Percentiles rank a stretch among this genome's conserved stretches.
These are phyloP conservation scores for Nesometra sesokonis DNA, from an alignment of 35 echinoderm and acorn worm genomes.

Conservation along the genomic window DNA sequence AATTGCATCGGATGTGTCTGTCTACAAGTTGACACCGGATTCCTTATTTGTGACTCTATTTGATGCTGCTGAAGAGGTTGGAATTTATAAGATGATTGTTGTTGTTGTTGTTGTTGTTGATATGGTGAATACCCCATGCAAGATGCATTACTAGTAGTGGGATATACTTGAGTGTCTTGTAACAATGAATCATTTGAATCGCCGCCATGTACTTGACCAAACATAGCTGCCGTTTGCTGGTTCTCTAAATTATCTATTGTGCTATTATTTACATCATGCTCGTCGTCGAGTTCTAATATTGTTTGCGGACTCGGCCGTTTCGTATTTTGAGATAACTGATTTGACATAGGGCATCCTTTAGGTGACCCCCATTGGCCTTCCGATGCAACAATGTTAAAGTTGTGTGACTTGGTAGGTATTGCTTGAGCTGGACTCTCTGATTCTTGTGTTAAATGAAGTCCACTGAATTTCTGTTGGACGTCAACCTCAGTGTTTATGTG, in stretches of 20 bases:
- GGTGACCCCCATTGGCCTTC: not conserved
- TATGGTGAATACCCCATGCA: not conserved
- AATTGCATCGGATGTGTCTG: not conserved
- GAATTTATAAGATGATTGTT: not conserved
- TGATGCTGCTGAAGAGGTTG: not conserved
- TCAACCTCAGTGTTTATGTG: not conserved
- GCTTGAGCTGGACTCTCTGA: not conserved
- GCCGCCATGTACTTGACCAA: not conserved
- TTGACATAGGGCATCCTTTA: not conserved
- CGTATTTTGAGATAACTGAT: not conserved
- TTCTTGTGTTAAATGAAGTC: not conserved
- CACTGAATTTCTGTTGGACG: not conserved
- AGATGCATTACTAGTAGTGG: not conserved
- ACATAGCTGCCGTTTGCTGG: not conserved
- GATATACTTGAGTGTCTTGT: not conserved
- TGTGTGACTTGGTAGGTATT: not conserved
- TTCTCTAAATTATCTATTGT: not conserved
- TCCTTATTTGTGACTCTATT: not conserved
- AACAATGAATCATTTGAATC: not conserved
- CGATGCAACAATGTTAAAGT: not conserved
- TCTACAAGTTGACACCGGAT: not conserved
- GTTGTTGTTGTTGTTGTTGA: not conserved
- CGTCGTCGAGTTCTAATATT: not conserved
- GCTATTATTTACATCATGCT: not conserved
- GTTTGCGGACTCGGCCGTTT: not conserved